phyloP scores from a whole-genome alignment of 2,113 vertebrate species.

The Kryptolebias marmoratus region DNA sequence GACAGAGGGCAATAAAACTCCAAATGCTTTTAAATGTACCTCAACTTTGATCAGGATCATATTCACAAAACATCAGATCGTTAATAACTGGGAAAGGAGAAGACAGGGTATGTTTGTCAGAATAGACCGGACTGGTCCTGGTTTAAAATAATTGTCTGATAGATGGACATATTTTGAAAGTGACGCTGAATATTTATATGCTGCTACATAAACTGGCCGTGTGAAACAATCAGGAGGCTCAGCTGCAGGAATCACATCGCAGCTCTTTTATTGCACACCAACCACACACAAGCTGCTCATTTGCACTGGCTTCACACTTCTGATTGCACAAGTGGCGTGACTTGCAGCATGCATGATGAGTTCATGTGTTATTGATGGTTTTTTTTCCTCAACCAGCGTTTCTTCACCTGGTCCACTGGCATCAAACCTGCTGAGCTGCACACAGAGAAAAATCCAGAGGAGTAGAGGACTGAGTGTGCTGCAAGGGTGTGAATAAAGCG shows the following conservation, averaged over 20 bases:
- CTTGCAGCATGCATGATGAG: slow-evolving; percentile 42
- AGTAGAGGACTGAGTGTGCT: slow-evolving; percentile 16
- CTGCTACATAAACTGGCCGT: slow-evolving; percentile 44
- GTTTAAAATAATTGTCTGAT: slow-evolving; percentile 31
- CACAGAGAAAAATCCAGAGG: slow-evolving; percentile 5
- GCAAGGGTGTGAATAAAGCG: slow-evolving; percentile 13
- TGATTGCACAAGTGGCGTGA: slow-evolving; percentile 61
- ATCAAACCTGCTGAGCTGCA: background rate
- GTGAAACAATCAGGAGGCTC: slow-evolving; percentile 57
- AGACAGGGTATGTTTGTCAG: background rate
- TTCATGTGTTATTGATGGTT: slow-evolving; percentile 31
- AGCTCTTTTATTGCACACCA: slow-evolving; percentile 48
- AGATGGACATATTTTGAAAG: slow-evolving; percentile 39
- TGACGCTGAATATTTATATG: slow-evolving; percentile 58
- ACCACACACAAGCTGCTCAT: slow-evolving; percentile 66
- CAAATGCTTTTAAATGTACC: background rate
- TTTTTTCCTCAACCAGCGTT: slow-evolving; percentile 9
- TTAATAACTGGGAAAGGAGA: too few species aligned
- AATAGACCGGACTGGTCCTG: background rate
- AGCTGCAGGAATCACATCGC: slow-evolving; percentile 46
- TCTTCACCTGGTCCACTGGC: slow-evolving; percentile 25
- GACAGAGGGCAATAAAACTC: too few species aligned
- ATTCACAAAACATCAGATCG: too few species aligned
- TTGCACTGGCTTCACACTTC: slow-evolving; percentile 67
- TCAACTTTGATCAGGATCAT: background rate